These are phyloP conservation scores for Gobio occitaniae DNA, from an alignment of 2,797 vertebrate species.

Conservation along the genomic window DNA sequence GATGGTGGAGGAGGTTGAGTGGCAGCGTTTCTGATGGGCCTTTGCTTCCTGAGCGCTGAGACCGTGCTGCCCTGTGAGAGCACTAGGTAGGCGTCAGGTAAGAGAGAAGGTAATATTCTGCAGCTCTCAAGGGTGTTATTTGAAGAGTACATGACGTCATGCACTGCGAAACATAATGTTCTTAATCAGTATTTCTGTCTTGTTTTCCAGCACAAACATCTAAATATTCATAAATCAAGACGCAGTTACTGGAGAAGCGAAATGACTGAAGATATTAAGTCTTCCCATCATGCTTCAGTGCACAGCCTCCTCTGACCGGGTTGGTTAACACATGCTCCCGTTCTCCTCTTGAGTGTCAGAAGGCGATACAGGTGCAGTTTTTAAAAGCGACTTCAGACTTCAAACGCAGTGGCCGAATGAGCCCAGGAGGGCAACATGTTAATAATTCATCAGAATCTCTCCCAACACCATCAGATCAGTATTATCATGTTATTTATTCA, in stretches of 20 bases:
- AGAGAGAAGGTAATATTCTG: conserved; percentile 22
- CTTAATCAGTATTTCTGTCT: neutral
- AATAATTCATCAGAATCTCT: conserved; percentile 47
- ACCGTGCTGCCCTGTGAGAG: conserved; percentile 25
- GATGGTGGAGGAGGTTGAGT: neutral
- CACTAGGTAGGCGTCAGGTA: conserved; percentile 37
- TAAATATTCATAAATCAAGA: neutral
- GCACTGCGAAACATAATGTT: neutral
- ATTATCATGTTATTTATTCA: neutral
- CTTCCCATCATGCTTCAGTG: neutral
- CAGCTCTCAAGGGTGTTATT: conserved; percentile 12
- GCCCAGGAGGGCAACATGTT: conserved; percentile 29
- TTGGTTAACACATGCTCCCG: conserved; percentile 34
- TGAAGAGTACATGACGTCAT: neutral
- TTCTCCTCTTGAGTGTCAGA: conserved; percentile 36
- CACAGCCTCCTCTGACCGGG: conserved; percentile 51
- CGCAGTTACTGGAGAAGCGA: neutral
- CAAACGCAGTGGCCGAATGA: neutral
- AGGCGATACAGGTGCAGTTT: conserved; percentile 10
- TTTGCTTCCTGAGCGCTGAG: conserved; percentile 41
- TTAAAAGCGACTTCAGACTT: conserved; percentile 9
- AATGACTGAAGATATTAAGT: neutral
- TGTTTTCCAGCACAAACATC: neutral
- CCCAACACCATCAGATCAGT: neutral
- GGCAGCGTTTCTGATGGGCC: conserved; percentile 6